Conservation (phyloP, 2,797 vertebrate species). For the Scolopax bukidnonensis region DNA sequence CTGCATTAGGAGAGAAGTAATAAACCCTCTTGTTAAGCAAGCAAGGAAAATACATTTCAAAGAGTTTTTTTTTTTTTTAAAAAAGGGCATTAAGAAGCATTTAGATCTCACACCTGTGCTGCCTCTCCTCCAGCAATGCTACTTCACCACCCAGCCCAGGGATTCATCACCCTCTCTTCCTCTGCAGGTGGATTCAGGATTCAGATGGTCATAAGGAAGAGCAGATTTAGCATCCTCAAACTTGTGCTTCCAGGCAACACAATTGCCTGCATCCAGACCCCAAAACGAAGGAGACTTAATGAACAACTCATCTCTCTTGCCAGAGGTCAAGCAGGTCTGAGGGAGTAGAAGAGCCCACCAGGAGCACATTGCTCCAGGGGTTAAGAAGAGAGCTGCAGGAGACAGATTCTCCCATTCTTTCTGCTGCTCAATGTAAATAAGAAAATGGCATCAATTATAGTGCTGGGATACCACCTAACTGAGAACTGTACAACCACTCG, state of each 20-base stretch:
- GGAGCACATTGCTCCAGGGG: accelerated
- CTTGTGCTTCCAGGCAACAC: not conserved
- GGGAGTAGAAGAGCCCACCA: accelerated
- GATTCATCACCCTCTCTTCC: not conserved
- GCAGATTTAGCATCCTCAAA: not conserved
- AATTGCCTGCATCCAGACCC: accelerated
- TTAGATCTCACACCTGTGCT: not conserved
- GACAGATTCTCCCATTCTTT: not conserved
- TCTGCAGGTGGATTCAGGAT: accelerated
- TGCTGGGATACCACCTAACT: not conserved
- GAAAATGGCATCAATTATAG: not conserved
- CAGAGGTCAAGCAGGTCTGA: accelerated
- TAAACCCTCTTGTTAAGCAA: not conserved
- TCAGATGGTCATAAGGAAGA: accelerated
- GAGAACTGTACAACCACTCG: not conserved
- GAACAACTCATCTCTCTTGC: not conserved
- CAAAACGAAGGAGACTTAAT: not conserved
- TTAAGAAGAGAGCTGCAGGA: not conserved
- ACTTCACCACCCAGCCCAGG: not conserved
- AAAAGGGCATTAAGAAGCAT: not conserved
- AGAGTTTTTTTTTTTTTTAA: not conserved
- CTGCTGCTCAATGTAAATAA: not conserved
- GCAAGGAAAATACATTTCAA: not conserved
- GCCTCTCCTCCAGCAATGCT: not conserved
- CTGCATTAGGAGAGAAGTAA: not conserved